A percentile compares a stretch with the other conserved stretches of the same genome.
Evolutionary conservation across 2,888 invertebrate species (phyloP).

Genomic region (Frankliniella intonsa): DNA sequence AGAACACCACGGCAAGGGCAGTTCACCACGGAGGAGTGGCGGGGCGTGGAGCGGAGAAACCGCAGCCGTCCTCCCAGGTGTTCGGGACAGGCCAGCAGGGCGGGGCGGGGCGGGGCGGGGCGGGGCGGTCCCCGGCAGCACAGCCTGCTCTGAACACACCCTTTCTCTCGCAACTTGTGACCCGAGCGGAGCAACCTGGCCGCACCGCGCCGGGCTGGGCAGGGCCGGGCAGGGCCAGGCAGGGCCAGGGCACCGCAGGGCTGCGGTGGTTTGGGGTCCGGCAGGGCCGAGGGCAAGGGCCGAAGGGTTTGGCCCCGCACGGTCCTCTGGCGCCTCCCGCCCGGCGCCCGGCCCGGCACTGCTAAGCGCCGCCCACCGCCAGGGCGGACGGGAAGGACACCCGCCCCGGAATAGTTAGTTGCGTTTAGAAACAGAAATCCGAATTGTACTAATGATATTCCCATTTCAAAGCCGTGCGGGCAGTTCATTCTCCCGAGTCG

Average conservation of each 20-base stretch:
- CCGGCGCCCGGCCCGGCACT: no score
- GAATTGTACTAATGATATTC: no score
- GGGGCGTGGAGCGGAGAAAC: neutral
- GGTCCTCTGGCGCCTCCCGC: no score
- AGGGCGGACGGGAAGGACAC: no score
- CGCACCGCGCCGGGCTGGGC: neutral
- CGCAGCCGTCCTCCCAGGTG: slow-evolving; percentile 23
- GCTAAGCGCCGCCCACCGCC: no score
- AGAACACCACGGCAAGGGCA: neutral
- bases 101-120: neutral
- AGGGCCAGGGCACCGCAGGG: slow-evolving; percentile 1
- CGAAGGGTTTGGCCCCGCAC: neutral
- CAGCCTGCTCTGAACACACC: slow-evolving; percentile 10
- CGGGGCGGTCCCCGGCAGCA: neutral
- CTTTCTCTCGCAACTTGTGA: slow-evolving; percentile 18
- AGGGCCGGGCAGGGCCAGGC: neutral
- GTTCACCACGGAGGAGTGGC: neutral
- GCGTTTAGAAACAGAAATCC: no score
- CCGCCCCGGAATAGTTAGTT: no score
- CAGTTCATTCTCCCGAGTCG: no score
- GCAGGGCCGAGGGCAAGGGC: neutral
- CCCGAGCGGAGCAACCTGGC: neutral
- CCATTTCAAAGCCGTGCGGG: no score
- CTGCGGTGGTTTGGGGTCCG: neutral
- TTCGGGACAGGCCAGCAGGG: slow-evolving; percentile 19